These are phyloP conservation scores for Lasioglossum figueresi DNA, from an alignment of 2,888 invertebrate species.

Conservation along the genomic window DNA sequence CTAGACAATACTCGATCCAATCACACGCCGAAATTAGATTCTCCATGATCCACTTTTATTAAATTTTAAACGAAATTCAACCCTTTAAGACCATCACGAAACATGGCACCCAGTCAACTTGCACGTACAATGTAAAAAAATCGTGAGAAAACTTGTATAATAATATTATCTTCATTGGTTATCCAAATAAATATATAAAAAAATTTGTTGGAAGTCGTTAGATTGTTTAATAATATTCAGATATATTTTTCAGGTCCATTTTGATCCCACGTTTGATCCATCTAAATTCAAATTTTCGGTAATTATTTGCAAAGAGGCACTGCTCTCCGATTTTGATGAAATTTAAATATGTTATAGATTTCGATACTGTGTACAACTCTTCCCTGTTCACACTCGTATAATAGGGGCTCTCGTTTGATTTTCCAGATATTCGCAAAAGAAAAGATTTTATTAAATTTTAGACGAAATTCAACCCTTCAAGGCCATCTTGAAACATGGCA, in stretches of 20 bases:
- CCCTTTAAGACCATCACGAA: not conserved
- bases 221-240: too few species aligned
- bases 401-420: too few species aligned
- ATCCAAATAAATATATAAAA: not conserved
- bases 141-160: not conserved
- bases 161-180: not conserved
- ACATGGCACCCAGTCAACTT: not conserved
- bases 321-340: too few species aligned
- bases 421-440: too few species aligned
- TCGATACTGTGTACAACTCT: too few species aligned
- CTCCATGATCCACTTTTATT: slow-evolving; percentile 5
- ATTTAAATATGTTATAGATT: too few species aligned
- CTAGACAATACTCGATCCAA: slow-evolving; percentile 6
- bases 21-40: slow-evolving; percentile 1
- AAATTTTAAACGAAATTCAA: not conserved
- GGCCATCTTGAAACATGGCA: not conserved
- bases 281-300: too few species aligned
- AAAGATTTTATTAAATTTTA: not conserved
- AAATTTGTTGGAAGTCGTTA: too few species aligned
- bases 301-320: too few species aligned
- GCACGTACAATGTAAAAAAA: not conserved
- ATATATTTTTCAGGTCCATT: too few species aligned
- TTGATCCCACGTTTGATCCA: too few species aligned
- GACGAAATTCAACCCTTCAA: not conserved
- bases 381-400: too few species aligned